Conservation (phyloP, 2,113 vertebrate genomes). For the Arothron firmamentum region DNA sequence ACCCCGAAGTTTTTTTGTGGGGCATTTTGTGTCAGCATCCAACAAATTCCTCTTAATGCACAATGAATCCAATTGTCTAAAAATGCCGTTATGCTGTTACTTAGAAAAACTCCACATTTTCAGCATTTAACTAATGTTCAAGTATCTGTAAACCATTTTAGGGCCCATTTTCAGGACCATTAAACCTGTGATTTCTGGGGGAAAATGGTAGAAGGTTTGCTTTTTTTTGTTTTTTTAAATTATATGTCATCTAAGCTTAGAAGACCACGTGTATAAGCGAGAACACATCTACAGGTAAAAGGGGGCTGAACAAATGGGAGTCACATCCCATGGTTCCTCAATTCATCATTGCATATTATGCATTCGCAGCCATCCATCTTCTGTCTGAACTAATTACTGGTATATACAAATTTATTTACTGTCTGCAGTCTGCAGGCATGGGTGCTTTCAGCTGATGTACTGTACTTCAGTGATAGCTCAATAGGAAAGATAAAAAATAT, state of each 20-base stretch:
- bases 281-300: slow-evolving; percentile 4
- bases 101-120: background rate
- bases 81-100: background rate
- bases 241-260: background rate
- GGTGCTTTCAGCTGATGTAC: slow-evolving; percentile 65
- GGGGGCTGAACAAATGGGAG: slow-evolving; percentile 24
- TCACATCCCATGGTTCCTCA: slow-evolving; percentile 42
- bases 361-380: slow-evolving; percentile 52
- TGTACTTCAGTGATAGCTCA: slow-evolving; percentile 54
- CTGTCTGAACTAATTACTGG: slow-evolving; percentile 68
- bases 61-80: background rate
- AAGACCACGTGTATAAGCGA: slow-evolving; percentile 2
- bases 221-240: slow-evolving; percentile 1
- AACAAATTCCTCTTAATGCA: background rate
- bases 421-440: slow-evolving; percentile 42
- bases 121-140: background rate
- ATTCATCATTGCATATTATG: slow-evolving; percentile 40
- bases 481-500: slow-evolving; percentile 35
- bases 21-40: too few species aligned
- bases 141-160: background rate
- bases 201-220: background rate
- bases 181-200: background rate
- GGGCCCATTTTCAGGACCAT: background rate
- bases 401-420: slow-evolving; percentile 54
- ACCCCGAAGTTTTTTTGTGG: too few species aligned